Conservation (phyloP, 2,113 vertebrate species). For the Sciurus niger region DNA sequence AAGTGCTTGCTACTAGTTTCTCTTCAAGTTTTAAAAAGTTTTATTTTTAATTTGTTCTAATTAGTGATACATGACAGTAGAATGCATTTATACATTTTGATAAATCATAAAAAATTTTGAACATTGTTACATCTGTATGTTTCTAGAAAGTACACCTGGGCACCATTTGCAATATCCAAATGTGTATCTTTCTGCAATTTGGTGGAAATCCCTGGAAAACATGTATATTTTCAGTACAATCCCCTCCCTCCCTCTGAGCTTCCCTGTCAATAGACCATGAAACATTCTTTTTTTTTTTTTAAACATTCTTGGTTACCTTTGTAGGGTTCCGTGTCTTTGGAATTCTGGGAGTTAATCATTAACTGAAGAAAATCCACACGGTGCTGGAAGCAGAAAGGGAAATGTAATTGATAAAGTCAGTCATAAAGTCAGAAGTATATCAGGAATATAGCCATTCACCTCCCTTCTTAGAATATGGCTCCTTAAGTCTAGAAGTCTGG, state of each 20-base stretch:
- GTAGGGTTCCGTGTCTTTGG: background rate
- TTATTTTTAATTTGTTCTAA: too few relatives aligned
- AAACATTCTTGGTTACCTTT: slow-evolving; percentile 84
- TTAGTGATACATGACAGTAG: too few relatives aligned
- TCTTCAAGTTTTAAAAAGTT: background rate
- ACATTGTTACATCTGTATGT: accelerated
- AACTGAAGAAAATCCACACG: slow-evolving; percentile 93
- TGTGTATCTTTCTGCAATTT: background rate
- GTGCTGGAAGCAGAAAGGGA: slow-evolving; percentile 82
- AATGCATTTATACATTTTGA: too few relatives aligned
- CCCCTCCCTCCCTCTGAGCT: accelerated
- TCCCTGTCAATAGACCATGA: background rate
- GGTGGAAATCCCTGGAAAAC: background rate
- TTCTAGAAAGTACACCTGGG: background rate
- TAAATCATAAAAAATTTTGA: background rate
- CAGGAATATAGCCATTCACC: background rate
- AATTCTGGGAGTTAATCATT: slow-evolving; percentile 91
- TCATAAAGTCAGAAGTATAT: background rate
- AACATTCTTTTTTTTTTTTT: background rate
- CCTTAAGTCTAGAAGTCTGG: background rate
- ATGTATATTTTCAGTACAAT: background rate
- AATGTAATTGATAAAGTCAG: background rate
- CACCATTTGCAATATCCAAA: background rate
- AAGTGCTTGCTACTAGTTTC: background rate
- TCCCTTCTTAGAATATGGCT: background rate